These are phyloP conservation scores for Paramuricea clavata DNA, from an alignment of 92 coral and sea anemone species.

Conservation along the genomic window DNA sequence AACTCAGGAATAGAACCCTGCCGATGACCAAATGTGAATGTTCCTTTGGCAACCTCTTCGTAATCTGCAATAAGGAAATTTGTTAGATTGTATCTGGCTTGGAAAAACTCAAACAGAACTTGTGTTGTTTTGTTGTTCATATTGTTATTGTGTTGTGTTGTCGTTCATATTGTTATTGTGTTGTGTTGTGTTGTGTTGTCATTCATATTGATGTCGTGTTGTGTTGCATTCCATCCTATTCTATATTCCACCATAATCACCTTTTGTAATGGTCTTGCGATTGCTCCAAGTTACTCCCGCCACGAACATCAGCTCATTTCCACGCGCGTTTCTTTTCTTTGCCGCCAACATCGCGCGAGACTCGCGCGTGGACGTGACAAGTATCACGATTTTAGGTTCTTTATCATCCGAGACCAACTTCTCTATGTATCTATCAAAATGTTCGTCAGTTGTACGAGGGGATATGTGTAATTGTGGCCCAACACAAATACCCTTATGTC, in stretches of 20 bases:
- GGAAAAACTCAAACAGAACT: too few species aligned
- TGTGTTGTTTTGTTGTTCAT: too few species aligned
- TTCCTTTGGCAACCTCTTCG: slow-evolving; percentile 51
- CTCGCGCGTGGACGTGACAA: slow-evolving; percentile 85
- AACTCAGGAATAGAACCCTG: slow-evolving; percentile 44
- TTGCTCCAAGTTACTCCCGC: slow-evolving; percentile 94
- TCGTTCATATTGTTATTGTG: too few species aligned
- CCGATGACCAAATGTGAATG: slow-evolving; percentile 49
- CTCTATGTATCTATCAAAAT: slow-evolving; percentile 54
- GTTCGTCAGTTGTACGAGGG: slow-evolving; percentile 62
- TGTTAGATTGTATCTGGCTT: not conserved
- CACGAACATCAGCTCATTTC: slow-evolving; percentile 69
- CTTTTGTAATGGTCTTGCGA: slow-evolving; percentile 79
- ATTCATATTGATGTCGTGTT: not conserved
- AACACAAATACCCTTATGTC: slow-evolving; percentile 63
- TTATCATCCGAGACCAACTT: slow-evolving; percentile 42
- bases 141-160: not conserved
- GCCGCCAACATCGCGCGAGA: slow-evolving; percentile 80
- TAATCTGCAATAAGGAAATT: not conserved
- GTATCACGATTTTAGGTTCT: slow-evolving; percentile 74
- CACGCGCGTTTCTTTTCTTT: slow-evolving; percentile 51
- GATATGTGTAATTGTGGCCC: slow-evolving; percentile 76
- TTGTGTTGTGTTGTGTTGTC: not conserved
- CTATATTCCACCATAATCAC: not conserved
- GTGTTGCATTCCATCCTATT: not conserved